phyloP scores from a whole-genome alignment of 2,797 vertebrate species.

The Enoplosus armatus region DNA sequence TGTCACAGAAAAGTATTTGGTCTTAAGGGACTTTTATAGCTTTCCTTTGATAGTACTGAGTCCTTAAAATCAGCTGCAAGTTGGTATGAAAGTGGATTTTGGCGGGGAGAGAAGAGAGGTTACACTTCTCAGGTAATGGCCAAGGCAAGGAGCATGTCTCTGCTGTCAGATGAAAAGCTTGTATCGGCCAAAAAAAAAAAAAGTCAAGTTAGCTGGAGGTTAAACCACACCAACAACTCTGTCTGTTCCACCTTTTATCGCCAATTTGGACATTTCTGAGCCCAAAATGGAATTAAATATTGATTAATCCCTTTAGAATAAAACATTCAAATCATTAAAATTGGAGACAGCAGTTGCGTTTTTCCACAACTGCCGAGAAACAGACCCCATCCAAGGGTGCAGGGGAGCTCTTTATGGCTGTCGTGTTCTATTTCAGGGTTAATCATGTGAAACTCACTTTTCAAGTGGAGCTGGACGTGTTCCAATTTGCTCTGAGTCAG shows the following conservation, averaged over 20 bases:
- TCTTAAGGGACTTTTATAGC: slow-evolving; percentile 41
- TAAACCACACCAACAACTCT: not conserved
- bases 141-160: slow-evolving; percentile 2
- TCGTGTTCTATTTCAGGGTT: slow-evolving; percentile 60
- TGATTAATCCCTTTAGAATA: slow-evolving; percentile 9
- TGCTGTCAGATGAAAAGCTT: slow-evolving; percentile 17
- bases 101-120: slow-evolving; percentile 10
- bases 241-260: not conserved
- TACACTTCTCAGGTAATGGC: slow-evolving; percentile 32
- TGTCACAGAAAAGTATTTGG: slow-evolving; percentile 57
- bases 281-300: not conserved
- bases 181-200: not conserved
- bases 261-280: slow-evolving; percentile 13
- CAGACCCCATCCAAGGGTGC: slow-evolving; percentile 12
- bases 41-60: slow-evolving; percentile 42
- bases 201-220: not conserved
- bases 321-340: slow-evolving; percentile 23
- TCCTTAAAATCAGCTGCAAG: slow-evolving; percentile 38
- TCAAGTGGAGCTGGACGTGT: slow-evolving; percentile 36
- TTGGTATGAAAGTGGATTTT: slow-evolving; percentile 45
- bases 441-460: slow-evolving; percentile 50
- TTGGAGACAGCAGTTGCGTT: not conserved
- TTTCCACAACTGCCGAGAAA: slow-evolving; percentile 8
- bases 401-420: slow-evolving; percentile 45
- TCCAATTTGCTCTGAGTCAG: slow-evolving; percentile 38